phyloP scores from a whole-genome alignment of 2,888 invertebrate species.

The Lissonota sp. region DNA sequence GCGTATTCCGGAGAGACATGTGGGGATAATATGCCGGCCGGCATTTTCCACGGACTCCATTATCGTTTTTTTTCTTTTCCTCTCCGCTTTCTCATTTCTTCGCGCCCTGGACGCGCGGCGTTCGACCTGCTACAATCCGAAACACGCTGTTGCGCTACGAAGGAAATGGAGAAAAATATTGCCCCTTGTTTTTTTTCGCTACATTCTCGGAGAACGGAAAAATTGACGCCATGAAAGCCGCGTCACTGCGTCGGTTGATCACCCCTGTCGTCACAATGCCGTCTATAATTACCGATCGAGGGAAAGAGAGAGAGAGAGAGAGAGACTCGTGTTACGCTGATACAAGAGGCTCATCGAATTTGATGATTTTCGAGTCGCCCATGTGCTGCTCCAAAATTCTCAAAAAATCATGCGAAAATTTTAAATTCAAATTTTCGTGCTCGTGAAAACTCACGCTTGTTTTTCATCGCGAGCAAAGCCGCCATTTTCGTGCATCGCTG shows the following conservation, averaged over 20 bases:
- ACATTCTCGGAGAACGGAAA: slow-evolving; percentile 31
- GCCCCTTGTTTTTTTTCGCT: slow-evolving; percentile 6
- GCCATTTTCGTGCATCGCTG: slow-evolving; percentile 74
- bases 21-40: slow-evolving; percentile 83
- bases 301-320: slow-evolving; percentile 59
- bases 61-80: slow-evolving; percentile 80
- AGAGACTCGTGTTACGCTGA: slow-evolving; percentile 57
- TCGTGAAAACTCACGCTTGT: slow-evolving; percentile 10
- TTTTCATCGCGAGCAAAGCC: slow-evolving; percentile 53
- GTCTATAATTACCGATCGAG: slow-evolving; percentile 77
- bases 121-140: neutral
- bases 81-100: slow-evolving; percentile 45
- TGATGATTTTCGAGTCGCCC: slow-evolving; percentile 49
- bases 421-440: slow-evolving; percentile 7
- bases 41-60: slow-evolving; percentile 83
- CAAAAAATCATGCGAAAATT: neutral
- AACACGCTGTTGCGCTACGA: neutral
- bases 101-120: slow-evolving; percentile 38
- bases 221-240: slow-evolving; percentile 78
- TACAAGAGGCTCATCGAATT: slow-evolving; percentile 51
- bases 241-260: slow-evolving; percentile 74
- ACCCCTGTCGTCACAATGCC: slow-evolving; percentile 74
- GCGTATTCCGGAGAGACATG: slow-evolving; percentile 78
- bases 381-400: slow-evolving; percentile 67
- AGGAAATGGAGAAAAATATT: slow-evolving; percentile 4